A percentile compares a stretch with the other conserved stretches of the same genome.
Evolutionary conservation across 2,797 vertebrate species (phyloP).

Genomic region (Tiaroga cobitis): DNA sequence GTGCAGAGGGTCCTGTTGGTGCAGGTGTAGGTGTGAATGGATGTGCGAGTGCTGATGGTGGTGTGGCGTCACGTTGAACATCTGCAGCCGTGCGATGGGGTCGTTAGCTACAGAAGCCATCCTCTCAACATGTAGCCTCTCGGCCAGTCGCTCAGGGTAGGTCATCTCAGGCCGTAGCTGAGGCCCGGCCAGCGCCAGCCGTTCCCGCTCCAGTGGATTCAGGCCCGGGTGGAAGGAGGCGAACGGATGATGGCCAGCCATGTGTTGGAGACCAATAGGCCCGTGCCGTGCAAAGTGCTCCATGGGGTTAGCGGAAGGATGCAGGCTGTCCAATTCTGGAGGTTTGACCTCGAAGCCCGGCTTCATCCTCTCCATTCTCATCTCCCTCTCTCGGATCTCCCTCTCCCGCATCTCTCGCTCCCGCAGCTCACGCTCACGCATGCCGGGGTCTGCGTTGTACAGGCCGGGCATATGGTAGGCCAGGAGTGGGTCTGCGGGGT

Average conservation of each 20-base stretch:
- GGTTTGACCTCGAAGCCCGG: slow-evolving; percentile 98
- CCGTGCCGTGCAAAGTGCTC: slow-evolving; percentile 98
- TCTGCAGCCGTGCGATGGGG: slow-evolving; percentile 96
- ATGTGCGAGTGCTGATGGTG: slow-evolving; percentile 99
- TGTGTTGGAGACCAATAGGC: slow-evolving; percentile 89
- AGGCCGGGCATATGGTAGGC: slow-evolving; percentile 97
- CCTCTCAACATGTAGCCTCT: slow-evolving; percentile 94
- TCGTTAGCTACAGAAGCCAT: slow-evolving; percentile 97
- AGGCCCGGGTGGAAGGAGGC: slow-evolving; percentile 95
- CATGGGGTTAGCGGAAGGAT: slow-evolving; percentile 97
- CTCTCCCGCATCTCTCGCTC: slow-evolving; percentile 92
- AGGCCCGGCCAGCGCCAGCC: slow-evolving; percentile 91
- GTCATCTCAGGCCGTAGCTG: slow-evolving; percentile 97
- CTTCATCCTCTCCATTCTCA: slow-evolving; percentile 93
- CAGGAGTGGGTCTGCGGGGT: slow-evolving; percentile 91
- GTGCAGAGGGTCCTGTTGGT: slow-evolving; percentile 97
- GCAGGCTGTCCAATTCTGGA: slow-evolving; percentile 92
- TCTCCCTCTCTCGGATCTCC: slow-evolving; percentile 92
- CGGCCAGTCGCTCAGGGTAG: slow-evolving; percentile 95
- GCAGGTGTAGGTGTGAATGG: slow-evolving; percentile 98
- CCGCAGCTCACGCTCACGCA: slow-evolving; percentile 92
- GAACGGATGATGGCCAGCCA: slow-evolving; percentile 92
- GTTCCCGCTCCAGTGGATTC: slow-evolving; percentile 94
- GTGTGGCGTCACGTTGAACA: slow-evolving; percentile 99
- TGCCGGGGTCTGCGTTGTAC: slow-evolving; percentile 92